Evolutionary conservation across 2,113 vertebrate genomes (phyloP).

Genomic region (Entomyzon cyanotis): DNA sequence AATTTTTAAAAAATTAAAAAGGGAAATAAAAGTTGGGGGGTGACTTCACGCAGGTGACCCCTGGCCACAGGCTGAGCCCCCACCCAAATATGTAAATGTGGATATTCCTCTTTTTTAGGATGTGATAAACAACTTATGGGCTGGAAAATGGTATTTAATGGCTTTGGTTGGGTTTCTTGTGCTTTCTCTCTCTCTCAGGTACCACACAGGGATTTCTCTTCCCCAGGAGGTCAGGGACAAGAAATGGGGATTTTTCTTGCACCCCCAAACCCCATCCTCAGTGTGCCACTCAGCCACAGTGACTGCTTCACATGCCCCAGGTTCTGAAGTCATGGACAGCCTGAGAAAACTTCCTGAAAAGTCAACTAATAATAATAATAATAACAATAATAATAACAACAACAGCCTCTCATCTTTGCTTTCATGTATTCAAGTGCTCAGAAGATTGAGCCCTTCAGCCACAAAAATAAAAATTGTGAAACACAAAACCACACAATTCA

Average conservation of each 20-base stretch:
- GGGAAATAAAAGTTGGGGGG: accelerated
- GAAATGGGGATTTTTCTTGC: not conserved
- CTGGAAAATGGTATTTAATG: not conserved
- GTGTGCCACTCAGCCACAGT: not conserved
- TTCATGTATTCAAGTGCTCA: not conserved
- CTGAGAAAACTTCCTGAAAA: not conserved
- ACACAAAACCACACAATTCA: not conserved
- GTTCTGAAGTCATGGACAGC: not conserved
- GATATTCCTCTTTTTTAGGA: not conserved
- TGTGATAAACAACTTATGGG: accelerated
- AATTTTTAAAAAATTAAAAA: too few relatives aligned
- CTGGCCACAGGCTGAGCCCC: not conserved
- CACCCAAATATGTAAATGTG: not conserved
- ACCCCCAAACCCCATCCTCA: accelerated
- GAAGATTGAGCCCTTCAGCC: not conserved
- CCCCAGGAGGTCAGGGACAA: not conserved
- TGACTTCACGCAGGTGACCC: not conserved
- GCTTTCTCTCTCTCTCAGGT: not conserved
- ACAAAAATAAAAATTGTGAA: not conserved
- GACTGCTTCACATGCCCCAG: accelerated
- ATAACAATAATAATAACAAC: not conserved
- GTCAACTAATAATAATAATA: not conserved
- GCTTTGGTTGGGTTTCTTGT: not conserved
- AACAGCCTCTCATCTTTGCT: not conserved
- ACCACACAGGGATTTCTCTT: not conserved